Evolutionary conservation across 2,797 vertebrate species (phyloP), one percentile per base, ranked within the genome.

Genomic region (Podarcis siculus): DNA sequence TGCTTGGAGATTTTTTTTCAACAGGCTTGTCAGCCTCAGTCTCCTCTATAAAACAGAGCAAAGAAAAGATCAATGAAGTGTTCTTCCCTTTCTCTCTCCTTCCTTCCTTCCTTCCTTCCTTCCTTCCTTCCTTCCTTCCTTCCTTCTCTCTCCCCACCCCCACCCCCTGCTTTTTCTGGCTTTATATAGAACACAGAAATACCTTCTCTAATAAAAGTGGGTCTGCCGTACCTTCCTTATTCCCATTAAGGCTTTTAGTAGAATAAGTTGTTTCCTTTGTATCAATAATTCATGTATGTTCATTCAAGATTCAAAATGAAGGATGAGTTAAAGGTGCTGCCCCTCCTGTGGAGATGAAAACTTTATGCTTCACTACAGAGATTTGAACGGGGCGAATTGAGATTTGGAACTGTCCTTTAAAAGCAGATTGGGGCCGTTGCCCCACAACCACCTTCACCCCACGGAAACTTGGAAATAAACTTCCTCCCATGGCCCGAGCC

Each of bases 251-350:
- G 87, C 89, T 95, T 91, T 94, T 95, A 93, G 87, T 90, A 93
- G 91, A 94, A 91, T 90, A 93, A 93, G 93, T 88, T 86, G 94
- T 95, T 95, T 94, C 88, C 79, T 93, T n/a, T 45, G 72, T 91
- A 95, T 96, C 95, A 95, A 95, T 96, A 95, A 96, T 96, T 93
- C 91, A 95, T 93, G 91, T 71, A 4, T 78, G 88, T 93, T 1
- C 94, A 88, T 93, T 94, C 88, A 87, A 27, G 92, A 94, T 95
- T 92, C 79, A 91, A 87, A 86, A 21, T 81, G 95, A 93, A 39
- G 92, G 94, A 9, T 90, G 86, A 72, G 90, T 92, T 94, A 69
- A 95, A 96, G 94, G 94, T 23, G 17, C 30, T 78, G 78, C 87
- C 82, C 82, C 88, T 94, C 42, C 90, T 55, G 0, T 3, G 77